Evolutionary conservation across 1,140 invertebrate species (phyloP).

Genomic region (Antheraea pernyi): DNA sequence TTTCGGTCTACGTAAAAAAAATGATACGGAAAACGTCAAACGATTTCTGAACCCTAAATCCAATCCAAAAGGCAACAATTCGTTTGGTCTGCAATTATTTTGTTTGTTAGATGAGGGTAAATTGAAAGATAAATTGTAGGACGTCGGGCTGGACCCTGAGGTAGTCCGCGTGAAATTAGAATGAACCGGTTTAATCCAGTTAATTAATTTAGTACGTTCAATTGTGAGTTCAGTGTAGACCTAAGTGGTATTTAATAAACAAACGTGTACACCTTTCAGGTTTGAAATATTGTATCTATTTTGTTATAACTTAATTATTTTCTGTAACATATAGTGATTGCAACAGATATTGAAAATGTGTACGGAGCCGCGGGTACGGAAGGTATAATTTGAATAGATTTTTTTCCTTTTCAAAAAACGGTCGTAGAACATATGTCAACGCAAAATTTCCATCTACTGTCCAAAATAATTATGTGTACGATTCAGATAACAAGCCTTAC

Average conservation of each 20-base stretch:
- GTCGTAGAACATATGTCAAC: too few species aligned
- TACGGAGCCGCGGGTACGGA: too few species aligned
- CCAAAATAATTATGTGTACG: too few species aligned
- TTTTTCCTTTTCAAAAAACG: too few species aligned
- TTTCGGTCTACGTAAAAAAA: not conserved
- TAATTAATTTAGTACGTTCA: constrained; percentile 13
- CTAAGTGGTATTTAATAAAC: not conserved
- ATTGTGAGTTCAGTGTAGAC: not conserved
- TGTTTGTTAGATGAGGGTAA: constrained; percentile 13
- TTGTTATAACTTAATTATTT: not conserved
- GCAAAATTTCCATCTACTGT: too few species aligned
- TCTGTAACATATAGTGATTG: too few species aligned
- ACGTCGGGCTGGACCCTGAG: constrained; percentile 6
- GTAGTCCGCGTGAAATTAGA: constrained; percentile 9
- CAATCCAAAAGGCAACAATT: constrained; percentile 6
- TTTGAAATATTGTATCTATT: not conserved
- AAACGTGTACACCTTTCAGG: not conserved
- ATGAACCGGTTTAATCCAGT: constrained; percentile 8
- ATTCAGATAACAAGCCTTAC: too few species aligned
- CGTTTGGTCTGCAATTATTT: constrained; percentile 2
- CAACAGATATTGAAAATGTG: too few species aligned
- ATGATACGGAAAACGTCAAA: not conserved
- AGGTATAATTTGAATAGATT: too few species aligned
- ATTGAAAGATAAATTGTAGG: constrained; percentile 15
- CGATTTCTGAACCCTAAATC: not conserved